Evolutionary conservation across 2,113 vertebrate species (phyloP).

Genomic region (Morone chrysops): DNA sequence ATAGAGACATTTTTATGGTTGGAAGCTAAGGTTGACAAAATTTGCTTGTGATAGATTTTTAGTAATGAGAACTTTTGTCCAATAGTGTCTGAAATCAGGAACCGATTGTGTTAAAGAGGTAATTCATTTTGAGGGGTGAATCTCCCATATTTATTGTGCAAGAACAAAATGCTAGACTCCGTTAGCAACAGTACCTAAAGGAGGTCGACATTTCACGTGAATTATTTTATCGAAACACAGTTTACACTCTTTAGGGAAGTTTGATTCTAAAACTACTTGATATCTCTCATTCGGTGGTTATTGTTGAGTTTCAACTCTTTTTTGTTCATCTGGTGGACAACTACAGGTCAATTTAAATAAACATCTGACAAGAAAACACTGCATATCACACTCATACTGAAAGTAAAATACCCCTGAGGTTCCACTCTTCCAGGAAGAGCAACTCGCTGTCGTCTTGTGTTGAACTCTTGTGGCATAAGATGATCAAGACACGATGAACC

Average conservation of each 20-base stretch:
- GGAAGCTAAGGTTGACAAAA: background rate
- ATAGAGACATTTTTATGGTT: too few species aligned
- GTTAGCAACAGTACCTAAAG: background rate
- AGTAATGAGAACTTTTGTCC: background rate
- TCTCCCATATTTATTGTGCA: too few species aligned
- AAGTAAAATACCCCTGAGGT: background rate
- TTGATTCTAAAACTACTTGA: background rate
- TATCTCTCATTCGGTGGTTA: background rate
- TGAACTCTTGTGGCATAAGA: slow-evolving; percentile 20
- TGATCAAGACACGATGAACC: background rate
- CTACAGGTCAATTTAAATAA: background rate
- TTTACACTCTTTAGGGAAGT: background rate
- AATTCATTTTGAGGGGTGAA: too few species aligned
- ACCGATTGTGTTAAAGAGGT: background rate
- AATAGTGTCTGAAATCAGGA: background rate
- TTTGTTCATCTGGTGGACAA: background rate
- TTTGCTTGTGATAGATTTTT: background rate
- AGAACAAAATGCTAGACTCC: background rate
- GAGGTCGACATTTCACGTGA: background rate
- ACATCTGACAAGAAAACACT: background rate
- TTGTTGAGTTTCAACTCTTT: background rate
- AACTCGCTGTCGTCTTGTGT: slow-evolving; percentile 26
- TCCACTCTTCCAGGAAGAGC: slow-evolving; percentile 1
- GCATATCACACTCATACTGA: slow-evolving; percentile 19
- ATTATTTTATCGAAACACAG: background rate